phyloP scores from a whole-genome alignment of 2,797 vertebrate genomes.

The Rhynchotus rufescens region DNA sequence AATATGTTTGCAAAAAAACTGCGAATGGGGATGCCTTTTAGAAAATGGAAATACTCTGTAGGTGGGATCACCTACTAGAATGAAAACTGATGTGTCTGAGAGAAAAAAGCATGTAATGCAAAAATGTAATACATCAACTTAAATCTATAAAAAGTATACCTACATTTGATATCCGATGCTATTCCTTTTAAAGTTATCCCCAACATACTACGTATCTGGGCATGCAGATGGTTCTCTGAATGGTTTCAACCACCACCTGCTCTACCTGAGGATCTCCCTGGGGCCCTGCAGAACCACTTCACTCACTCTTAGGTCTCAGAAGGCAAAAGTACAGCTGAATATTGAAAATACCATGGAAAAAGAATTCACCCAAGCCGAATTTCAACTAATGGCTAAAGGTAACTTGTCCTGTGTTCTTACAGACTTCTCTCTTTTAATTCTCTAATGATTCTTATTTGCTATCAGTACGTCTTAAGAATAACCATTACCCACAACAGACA shows the following conservation, averaged over 20 bases:
- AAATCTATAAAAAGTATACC: not conserved
- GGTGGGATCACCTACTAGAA: not conserved
- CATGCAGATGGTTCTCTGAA: not conserved
- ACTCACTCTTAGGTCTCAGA: not conserved
- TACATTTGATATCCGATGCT: not conserved
- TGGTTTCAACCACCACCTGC: not conserved
- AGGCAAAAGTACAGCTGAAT: not conserved
- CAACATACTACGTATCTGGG: not conserved
- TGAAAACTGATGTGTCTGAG: not conserved
- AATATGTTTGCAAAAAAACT: not conserved
- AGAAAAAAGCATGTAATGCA: not conserved
- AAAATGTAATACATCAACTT: not conserved
- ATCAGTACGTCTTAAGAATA: not conserved
- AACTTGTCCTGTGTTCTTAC: not conserved
- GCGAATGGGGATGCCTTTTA: not conserved
- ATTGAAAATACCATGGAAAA: not conserved
- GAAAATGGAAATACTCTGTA: slow-evolving; percentile 27
- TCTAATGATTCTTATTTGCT: not conserved
- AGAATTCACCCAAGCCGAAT: not conserved
- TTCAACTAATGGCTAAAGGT: not conserved
- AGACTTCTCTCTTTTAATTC: not conserved
- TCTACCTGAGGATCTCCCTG: not conserved
- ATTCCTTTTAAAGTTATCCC: not conserved
- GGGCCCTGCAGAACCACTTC: not conserved
- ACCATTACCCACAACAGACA: not conserved